These are phyloP conservation scores for Drosophila cognata DNA, from an alignment of 2,888 invertebrate species.

Conservation along the genomic window DNA sequence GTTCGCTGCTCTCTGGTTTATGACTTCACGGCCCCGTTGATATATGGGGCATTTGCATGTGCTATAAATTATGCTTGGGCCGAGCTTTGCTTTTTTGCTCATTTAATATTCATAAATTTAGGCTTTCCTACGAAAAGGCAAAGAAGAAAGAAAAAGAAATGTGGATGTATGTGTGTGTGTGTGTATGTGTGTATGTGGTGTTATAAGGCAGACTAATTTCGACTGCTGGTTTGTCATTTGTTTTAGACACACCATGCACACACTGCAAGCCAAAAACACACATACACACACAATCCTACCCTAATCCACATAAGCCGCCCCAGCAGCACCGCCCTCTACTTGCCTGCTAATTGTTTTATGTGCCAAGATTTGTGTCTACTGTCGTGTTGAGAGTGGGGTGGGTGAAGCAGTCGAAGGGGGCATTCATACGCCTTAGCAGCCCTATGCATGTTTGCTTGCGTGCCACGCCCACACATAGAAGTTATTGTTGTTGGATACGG, in stretches of 20 bases:
- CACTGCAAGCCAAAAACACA: background rate
- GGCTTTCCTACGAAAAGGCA: conserved; percentile 37
- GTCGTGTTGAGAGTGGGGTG: conserved; percentile 43
- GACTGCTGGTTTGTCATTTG: conserved; percentile 66
- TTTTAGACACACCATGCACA: conserved; percentile 47
- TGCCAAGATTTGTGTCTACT: conserved; percentile 78
- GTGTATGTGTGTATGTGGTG: conserved; percentile 2
- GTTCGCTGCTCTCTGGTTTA: conserved; percentile 44
- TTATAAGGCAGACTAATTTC: conserved; percentile 63
- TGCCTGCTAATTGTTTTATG: conserved; percentile 77
- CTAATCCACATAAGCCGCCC: conserved; percentile 47
- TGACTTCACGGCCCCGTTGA: conserved; percentile 69
- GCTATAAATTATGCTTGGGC: conserved; percentile 64
- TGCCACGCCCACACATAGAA: conserved; percentile 60
- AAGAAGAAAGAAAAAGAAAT: conserved; percentile 17
- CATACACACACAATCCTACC: conserved; percentile 1
- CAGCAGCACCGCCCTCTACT: conserved; percentile 8
- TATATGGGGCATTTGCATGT: conserved; percentile 78
- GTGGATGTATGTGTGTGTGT: background rate
- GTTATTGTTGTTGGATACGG: conserved; percentile 50
- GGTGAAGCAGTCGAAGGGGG: conserved; percentile 6
- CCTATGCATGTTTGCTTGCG: conserved; percentile 65
- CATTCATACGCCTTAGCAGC: conserved; percentile 51
- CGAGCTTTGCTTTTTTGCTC: conserved; percentile 64
- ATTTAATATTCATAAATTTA: conserved; percentile 80